phyloP scores from a whole-genome alignment of 2,797 vertebrate species.

The Gadopsis marmoratus region DNA sequence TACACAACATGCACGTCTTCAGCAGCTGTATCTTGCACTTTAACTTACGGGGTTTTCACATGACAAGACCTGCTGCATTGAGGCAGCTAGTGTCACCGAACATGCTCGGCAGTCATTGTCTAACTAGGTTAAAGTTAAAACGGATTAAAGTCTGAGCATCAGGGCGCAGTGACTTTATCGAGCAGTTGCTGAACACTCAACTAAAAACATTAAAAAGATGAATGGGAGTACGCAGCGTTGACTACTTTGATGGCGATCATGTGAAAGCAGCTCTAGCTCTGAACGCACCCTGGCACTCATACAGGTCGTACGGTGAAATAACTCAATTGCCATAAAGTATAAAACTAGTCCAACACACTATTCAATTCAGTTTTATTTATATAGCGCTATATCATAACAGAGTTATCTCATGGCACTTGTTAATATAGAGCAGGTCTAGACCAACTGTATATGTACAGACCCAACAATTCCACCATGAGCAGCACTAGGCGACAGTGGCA shows the following conservation, averaged over 20 bases:
- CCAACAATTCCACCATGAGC: too few relatives aligned
- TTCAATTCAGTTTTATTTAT: neutral
- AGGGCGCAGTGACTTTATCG: neutral
- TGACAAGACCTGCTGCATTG: neutral
- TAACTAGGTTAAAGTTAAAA: constrained; percentile 24
- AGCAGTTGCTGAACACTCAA: neutral
- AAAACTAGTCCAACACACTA: neutral
- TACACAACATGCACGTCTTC: neutral
- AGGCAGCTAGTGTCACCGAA: neutral
- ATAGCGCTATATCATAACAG: too few relatives aligned
- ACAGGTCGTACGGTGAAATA: neutral
- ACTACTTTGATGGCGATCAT: constrained; percentile 25
- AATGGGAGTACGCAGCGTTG: constrained; percentile 19
- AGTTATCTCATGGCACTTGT: too few relatives aligned
- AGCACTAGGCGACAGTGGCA: too few relatives aligned
- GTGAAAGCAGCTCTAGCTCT: constrained; percentile 30
- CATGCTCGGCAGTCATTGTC: neutral
- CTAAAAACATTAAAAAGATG: constrained; percentile 4
- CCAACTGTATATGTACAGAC: too few relatives aligned
- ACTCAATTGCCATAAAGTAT: neutral
- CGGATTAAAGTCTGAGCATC: neutral
- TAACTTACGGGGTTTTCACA: neutral
- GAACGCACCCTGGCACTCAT: neutral
- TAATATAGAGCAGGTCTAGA: too few relatives aligned
- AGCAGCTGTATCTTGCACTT: neutral